Evolutionary conservation across 2,888 invertebrate species (phyloP).

Genomic region (Coremacera marginata): DNA sequence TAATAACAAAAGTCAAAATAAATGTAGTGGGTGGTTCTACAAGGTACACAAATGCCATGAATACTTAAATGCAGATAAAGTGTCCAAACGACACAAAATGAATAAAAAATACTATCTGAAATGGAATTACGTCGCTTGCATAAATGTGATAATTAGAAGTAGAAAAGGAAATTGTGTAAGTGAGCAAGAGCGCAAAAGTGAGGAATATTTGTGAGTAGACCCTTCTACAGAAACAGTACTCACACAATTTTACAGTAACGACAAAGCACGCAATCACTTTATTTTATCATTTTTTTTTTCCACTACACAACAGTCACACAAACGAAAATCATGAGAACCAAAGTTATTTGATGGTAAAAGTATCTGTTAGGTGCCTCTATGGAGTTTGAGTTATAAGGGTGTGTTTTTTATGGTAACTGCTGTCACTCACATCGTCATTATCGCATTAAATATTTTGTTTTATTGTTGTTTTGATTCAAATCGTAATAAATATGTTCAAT

Average conservation of each 20-base stretch:
- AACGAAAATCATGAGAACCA: not conserved
- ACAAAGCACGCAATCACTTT: not conserved
- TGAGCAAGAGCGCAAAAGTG: not conserved
- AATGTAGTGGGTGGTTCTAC: not conserved
- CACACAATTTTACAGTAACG: not conserved
- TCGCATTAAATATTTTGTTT: slow-evolving; percentile 36
- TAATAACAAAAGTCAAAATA: slow-evolving; percentile 28
- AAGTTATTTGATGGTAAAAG: not conserved
- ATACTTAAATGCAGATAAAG: not conserved
- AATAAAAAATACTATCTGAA: not conserved
- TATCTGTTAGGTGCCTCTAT: not conserved
- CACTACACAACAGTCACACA: not conserved
- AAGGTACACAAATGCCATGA: too few species aligned
- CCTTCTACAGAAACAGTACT: not conserved
- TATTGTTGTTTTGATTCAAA: slow-evolving; percentile 37
- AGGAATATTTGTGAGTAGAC: not conserved
- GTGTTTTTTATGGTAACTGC: not conserved
- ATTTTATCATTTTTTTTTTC: not conserved
- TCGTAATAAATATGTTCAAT: slow-evolving; percentile 1
- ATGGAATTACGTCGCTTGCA: not conserved
- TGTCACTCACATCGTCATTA: slow-evolving; percentile 25
- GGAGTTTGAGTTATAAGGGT: not conserved
- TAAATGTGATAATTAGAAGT: slow-evolving; percentile 10
- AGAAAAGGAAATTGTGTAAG: not conserved
- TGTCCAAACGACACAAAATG: not conserved